Evolutionary conservation across 2,888 invertebrate species (phyloP).

Genomic region (Phyto melanocephala): DNA sequence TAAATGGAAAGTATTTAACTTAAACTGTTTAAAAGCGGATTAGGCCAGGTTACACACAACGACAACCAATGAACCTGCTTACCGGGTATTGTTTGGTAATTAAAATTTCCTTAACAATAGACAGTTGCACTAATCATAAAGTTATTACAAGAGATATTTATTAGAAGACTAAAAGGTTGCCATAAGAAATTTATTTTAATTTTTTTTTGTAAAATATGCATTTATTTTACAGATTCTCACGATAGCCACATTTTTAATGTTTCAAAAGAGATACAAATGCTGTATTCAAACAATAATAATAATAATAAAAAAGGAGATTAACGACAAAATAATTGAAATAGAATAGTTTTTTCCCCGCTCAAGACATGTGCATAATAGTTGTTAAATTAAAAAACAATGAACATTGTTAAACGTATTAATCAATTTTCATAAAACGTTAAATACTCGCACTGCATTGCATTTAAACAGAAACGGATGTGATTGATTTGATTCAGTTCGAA

Average conservation of each 20-base stretch:
- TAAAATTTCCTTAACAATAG: constrained; percentile 14
- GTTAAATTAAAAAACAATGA: constrained; percentile 48
- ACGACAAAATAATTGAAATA: constrained; percentile 1
- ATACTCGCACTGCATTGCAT: not conserved
- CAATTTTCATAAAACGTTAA: constrained; percentile 29
- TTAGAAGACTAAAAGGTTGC: constrained; percentile 38
- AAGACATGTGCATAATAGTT: not conserved
- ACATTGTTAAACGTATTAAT: constrained; percentile 40
- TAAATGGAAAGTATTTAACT: constrained; percentile 20
- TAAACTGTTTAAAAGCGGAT: constrained; percentile 39
- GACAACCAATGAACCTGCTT: constrained; percentile 16
- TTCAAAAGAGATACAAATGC: not conserved
- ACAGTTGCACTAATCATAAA: not conserved
- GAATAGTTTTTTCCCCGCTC: not conserved
- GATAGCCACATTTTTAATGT: not conserved
- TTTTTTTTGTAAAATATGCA: not conserved
- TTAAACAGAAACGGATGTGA: constrained; percentile 31
- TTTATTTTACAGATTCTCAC: constrained; percentile 8
- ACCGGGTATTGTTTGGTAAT: not conserved
- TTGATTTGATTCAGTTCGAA: not conserved
- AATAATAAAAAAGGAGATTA: not conserved
- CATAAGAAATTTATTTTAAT: not conserved
- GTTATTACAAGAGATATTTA: constrained; percentile 28
- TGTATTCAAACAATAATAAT: not conserved
- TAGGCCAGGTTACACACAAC: constrained; percentile 17